These are phyloP conservation scores for Chionomys nivalis DNA, from an alignment of 2,113 vertebrate species.

Conservation along the genomic window DNA sequence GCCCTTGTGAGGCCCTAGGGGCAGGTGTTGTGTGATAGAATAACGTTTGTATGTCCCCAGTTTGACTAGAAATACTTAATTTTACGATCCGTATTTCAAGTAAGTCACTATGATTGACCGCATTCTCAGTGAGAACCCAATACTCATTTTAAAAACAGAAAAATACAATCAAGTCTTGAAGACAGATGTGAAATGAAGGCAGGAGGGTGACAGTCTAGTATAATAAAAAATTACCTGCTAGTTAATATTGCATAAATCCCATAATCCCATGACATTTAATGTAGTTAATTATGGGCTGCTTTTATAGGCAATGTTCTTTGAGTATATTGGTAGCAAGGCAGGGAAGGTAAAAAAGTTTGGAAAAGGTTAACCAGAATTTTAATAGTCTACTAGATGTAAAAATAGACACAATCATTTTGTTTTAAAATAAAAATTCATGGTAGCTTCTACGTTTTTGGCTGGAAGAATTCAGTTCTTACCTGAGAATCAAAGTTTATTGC, in stretches of 20 bases:
- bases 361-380: not conserved
- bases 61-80: not conserved
- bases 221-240: not conserved
- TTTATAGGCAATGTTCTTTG: not conserved
- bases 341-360: not conserved
- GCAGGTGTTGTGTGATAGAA: not conserved
- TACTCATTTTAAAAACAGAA: not conserved
- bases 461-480: not conserved
- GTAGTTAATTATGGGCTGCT: not conserved
- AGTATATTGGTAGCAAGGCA: not conserved
- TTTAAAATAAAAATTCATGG: not conserved
- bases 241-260: not conserved
- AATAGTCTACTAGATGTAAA: not conserved
- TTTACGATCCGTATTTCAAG: not conserved
- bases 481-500: not conserved
- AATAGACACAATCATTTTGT: not conserved
- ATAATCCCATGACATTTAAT: not conserved
- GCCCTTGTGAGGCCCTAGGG: not conserved
- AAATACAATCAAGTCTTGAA: not conserved
- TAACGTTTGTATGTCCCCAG: not conserved
- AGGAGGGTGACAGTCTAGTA: not conserved
- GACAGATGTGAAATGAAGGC: not conserved
- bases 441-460: not conserved
- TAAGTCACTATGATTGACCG: not conserved
- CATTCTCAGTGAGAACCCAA: not conserved